Evolutionary conservation across 2,797 vertebrate species (phyloP), one percentile per base, ranked within the genome.

Genomic region (Sciurus vulgaris): DNA sequence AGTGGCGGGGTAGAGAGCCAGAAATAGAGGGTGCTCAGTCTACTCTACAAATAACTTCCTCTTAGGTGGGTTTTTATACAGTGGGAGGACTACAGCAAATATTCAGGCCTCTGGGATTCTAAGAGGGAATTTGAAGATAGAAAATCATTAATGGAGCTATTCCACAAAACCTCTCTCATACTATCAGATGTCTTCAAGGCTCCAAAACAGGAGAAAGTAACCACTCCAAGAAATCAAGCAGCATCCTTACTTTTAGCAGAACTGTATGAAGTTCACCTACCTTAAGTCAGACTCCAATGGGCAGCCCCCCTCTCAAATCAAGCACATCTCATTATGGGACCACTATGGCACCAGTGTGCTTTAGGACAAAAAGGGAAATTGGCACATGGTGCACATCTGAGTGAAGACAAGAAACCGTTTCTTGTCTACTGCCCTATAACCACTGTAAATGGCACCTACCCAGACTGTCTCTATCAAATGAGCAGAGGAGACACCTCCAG

Each of bases 111-210:
- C 49, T 83, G 11, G 18, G 5, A 78, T 72, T 86, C 77, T 72
- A 88, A 74, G 41, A 76, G 69, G 18, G 24, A 87, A 77, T 41
- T 3, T 67, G 26, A 89, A 14, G n/a, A n/a, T 38, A 17, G 41
- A 89, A 91, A 78, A 73, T 69, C 74, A 88, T 35, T 70, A 83
- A 24, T 59, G 33, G 41, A 92, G 69, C 86, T 69, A 87, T 5
- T 49, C 22, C 28, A 78, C 15, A 87, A 82, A 95, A 88, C 26
- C 33, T 44, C n/a, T 90, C n/a, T 90, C 76, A 73, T 38, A 73
- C 20, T 77, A 44, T 26, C 44, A 38, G 47, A 78, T 33, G 20
- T 38, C 26, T 44, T 33, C 54, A 86, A 76, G 22, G 30, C 5
- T 54, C 59, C 47, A 61, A 14, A 63, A 86, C 14, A 74, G 28